phyloP scores from a whole-genome alignment of 37 sponge, comb jelly and placozoan genomes.

The Haliclona indistincta region DNA sequence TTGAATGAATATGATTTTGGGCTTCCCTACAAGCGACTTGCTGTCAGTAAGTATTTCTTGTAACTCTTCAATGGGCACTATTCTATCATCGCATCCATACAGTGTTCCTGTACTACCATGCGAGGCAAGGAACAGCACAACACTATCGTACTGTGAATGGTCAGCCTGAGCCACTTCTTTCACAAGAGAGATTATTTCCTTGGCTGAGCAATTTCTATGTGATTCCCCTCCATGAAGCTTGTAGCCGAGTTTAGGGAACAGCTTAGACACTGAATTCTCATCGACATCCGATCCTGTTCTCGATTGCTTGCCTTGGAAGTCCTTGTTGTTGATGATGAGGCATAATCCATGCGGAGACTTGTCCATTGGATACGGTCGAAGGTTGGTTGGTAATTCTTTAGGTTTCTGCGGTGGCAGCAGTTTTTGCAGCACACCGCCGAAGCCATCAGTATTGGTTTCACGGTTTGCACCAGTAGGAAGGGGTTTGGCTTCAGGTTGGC shows the following conservation, averaged over 20 bases:
- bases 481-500: no score
- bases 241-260: neutral
- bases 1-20: slow-evolving; percentile 12
- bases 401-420: no score
- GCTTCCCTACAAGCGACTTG: slow-evolving; percentile 4
- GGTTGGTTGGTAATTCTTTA: neutral
- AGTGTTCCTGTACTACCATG: neutral
- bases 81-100: neutral
- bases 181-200: neutral
- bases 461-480: no score
- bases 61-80: neutral
- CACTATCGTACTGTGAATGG: neutral
- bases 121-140: slow-evolving; percentile 1
- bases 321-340: slow-evolving; percentile 6
- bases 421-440: no score
- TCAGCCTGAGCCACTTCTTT: neutral
- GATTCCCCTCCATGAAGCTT: neutral
- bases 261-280: neutral
- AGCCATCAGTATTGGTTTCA: no score
- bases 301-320: no score
- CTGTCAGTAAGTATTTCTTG: neutral
- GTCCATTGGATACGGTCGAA: neutral
- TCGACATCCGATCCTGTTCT: neutral
- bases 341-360: neutral
- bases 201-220: neutral